Conservation (phyloP, 2,113 vertebrate species). For the Excalfactoria chinensis region DNA sequence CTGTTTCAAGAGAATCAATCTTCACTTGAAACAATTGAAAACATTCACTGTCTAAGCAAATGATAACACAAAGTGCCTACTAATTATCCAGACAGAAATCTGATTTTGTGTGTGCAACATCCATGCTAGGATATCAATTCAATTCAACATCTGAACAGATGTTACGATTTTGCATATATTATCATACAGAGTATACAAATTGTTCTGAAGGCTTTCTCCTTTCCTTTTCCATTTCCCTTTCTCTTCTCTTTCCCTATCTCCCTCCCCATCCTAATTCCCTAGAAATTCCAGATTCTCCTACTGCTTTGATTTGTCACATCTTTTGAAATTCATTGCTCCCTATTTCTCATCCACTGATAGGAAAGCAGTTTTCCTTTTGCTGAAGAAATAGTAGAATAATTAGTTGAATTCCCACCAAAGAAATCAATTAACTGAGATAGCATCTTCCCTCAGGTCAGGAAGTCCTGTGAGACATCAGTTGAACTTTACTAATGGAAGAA, state of each 20-base stretch:
- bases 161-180: neutral
- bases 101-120: neutral
- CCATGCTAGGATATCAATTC: neutral
- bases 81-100: neutral
- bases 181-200: neutral
- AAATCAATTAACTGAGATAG: constrained; percentile 65
- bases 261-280: neutral
- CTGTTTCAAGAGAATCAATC: constrained; percentile 6
- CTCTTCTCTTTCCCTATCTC: neutral
- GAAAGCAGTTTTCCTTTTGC: constrained; percentile 21
- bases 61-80: neutral
- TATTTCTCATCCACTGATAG: constrained; percentile 8
- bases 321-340: neutral
- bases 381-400: constrained; percentile 50
- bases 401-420: constrained; percentile 48
- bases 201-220: neutral
- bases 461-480: constrained; percentile 23
- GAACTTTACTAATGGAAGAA: constrained; percentile 54
- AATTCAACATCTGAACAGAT: neutral
- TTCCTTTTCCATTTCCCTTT: neutral
- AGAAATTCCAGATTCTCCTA: neutral
- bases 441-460: constrained; percentile 27
- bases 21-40: neutral
- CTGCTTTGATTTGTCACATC: neutral
- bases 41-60: neutral